Evolutionary conservation across 2,888 invertebrate species (phyloP), one percentile per base, ranked within the genome.

Genomic region (Eupeodes luniger): DNA sequence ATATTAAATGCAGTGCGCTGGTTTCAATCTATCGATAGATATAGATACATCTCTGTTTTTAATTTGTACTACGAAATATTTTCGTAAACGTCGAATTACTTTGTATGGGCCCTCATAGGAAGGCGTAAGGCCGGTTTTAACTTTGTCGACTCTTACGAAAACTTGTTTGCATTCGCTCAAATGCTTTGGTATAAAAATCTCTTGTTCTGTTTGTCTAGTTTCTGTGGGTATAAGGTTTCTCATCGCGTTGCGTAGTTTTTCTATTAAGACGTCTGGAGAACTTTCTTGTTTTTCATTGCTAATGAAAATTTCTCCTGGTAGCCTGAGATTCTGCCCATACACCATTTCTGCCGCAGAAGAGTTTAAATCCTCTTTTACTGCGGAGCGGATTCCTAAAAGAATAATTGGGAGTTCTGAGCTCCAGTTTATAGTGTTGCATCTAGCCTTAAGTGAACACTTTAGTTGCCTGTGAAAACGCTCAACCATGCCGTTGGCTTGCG

Each of bases 91-190:
- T 53, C 51, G n/a, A n/a, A 53, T n/a, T 5, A 53, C n/a, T n/a
- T 53, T 53, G 16, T 53, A 53, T 53, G 51, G 51, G n/a, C 51
- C n/a, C n/a, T 53, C 51, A n/a, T 53, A 53, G 14, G 51, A n/a
- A n/a, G n/a, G 51, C 51, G n/a, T 53, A 16, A 53, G 51, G 7
- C 51, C 51, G 4, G 51, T 53, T 53, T 53, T 53, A 6, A 53
- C 51, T n/a, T 53, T 53, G n/a, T 53, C n/a, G 6, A 53, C n/a
- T n/a, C 51, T 53, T 5, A n/a, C n/a, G n/a, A 53, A 53, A n/a
- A 53, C 51, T n/a, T 53, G 51, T 53, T 53, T 53, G n/a, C 51
- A 16, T n/a, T n/a, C 51, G 16, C 5, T n/a, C n/a, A 53, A n/a
- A n/a, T 53, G 51, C n/a, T 53, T 53, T 53, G 51, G n/a, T 6